Evolutionary conservation across 1,140 invertebrate genomes (phyloP).

Genomic region (Magallana angulata): DNA sequence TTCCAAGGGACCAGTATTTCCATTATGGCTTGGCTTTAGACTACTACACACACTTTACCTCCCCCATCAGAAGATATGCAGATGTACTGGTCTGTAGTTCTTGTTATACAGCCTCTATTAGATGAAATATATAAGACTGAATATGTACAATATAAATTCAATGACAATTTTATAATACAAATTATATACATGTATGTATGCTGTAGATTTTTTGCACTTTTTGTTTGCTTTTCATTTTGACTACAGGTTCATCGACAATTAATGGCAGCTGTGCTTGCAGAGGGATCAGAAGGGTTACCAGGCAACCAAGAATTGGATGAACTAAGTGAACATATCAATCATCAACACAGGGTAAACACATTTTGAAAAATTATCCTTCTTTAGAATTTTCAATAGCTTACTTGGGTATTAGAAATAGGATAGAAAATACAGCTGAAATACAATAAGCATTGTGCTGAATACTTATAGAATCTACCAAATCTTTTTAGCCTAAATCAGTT

Average conservation of each 20-base stretch:
- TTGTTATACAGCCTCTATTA: too few species aligned
- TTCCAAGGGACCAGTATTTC: conserved; percentile 71
- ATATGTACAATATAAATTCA: too few species aligned
- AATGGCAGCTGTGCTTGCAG: conserved; percentile 61
- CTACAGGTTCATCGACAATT: conserved; percentile 70
- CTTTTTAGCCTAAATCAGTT: too few species aligned
- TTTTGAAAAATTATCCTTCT: background rate
- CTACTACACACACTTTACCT: conserved; percentile 80
- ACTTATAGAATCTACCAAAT: too few species aligned
- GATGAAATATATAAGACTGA: too few species aligned
- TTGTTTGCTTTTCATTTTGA: background rate
- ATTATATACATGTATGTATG: background rate
- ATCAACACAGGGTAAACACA: conserved; percentile 73
- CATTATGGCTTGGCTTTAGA: conserved; percentile 79
- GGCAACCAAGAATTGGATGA: conserved; percentile 69
- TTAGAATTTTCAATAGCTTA: too few species aligned
- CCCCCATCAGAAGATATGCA: conserved; percentile 80
- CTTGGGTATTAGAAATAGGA: too few species aligned
- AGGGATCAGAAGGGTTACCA: conserved; percentile 52
- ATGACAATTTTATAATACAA: too few species aligned
- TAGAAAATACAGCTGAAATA: too few species aligned
- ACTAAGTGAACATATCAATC: conserved; percentile 75
- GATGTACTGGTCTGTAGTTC: conserved; percentile 73
- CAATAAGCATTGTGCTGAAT: too few species aligned
- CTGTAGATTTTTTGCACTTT: background rate